Base-by-base conservation (phyloP, 2,797 vertebrate species). In the Argya squamiceps region DNA sequence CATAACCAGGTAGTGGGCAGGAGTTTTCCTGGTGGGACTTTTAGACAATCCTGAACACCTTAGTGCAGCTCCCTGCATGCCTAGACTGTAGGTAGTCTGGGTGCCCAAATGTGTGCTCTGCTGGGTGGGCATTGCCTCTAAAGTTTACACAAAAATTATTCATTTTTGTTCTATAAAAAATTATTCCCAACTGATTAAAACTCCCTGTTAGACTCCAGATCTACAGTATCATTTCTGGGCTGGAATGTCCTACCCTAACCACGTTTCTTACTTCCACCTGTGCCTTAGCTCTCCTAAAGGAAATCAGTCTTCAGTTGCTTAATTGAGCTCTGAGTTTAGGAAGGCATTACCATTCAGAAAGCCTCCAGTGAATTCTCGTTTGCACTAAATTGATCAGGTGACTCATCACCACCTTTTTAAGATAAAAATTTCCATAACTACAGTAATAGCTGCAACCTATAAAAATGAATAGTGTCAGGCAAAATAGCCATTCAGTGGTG, bases 381-480 rank as follows among this genome's bases (percentile, higher is more conserved):
- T 83, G 47, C 62, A 70, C 59, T 93, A 90, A 95, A 96, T 88
- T 4, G 3, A 89, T 69, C 73, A 73, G 65, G 58, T 94, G 91
- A 96, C 84, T 96, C 95, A 94, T 86, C 69, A 73, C 34, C 55
- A 79, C 32, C n/a, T 78, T 86, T 91, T 90, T 23, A 90, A 92
- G 59, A 67, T 26, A 89, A 94, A 92, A 94, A 88, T 44, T 92
- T 89, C 77, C 65, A 10, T 43, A 76, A 60, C 69, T 88, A 29
- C 46, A 39, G 47, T 55, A 88, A 91, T 73, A 84, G 24, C 62
- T 91, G 69, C 79, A 88, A 30, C 63, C 43, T 88, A 81, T 75
- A 85, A 88, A 96, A 92, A 17, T 24, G 49, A 95, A 71, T 21
- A 75, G 9, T 44, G 56, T 60, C 24, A 68, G 39, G 58, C 29